Evolutionary conservation across 2,797 vertebrate genomes (phyloP), one percentile per base, ranked within the genome.

Genomic region (Sebastes hubbsi): DNA sequence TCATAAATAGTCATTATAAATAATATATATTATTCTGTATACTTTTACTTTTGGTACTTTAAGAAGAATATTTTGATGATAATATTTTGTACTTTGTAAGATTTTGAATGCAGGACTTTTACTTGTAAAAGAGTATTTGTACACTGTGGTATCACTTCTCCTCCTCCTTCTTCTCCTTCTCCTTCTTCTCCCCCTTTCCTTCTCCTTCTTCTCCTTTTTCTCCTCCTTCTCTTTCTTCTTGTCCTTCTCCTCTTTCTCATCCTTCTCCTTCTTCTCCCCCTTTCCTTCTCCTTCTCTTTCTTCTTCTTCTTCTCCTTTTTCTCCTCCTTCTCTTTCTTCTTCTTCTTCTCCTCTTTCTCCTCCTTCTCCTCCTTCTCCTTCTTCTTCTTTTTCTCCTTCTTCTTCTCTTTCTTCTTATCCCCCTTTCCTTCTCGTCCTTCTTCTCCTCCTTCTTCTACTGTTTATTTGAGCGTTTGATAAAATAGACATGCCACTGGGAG

Each of bases 281-380:
- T 27, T 27, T 10, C 1, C 32, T 32, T 5, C 7, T 8, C 1
- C 7, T 8, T 7, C 2, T 8, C 1, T 2, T 8, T 0, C 8
- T 8, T 0, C 9, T 10, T 0, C 1, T 11, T 0, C 2, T 3
- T 0, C 9, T 11, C 0, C 3, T 10, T 0, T 0, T 9, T 0
- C 9, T 10, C 0, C 9, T 32, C 0, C 9, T 9, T 2, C 9
- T 34, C 0, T 8, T 8, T 0, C 30, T 30, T 0, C 7, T 30
- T 0, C 7, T 0, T 0, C 32, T 9, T 0, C 32, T 10, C 0
- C 9, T 32, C 0, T 3, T 9, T 2, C 9, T 34, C 0, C 30
- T 8, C 0, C 30, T 30, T 0, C 7, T 30, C 0, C 7, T 0
- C 1, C 8, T 3, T 6, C 27, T 29, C 1, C 0, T 6, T 30